Conservation (phyloP, 2,113 vertebrate genomes). For the Abramis brama region DNA sequence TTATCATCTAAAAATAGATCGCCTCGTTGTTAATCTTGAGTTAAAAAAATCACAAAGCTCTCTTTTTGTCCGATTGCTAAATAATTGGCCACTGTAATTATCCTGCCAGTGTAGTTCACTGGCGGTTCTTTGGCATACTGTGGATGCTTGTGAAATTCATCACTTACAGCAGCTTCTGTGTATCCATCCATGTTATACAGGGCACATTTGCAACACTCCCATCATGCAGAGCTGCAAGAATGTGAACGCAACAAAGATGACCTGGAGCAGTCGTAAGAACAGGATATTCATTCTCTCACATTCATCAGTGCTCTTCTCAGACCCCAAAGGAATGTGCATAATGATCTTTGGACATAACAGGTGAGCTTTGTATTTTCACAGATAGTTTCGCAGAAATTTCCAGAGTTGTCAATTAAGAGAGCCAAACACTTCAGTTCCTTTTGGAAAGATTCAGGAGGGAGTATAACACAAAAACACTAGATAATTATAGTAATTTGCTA, state of each 20-base stretch:
- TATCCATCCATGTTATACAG: neutral
- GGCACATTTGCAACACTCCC: conserved; percentile 8
- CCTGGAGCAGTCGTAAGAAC: neutral
- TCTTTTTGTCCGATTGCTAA: neutral
- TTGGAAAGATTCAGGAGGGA: neutral
- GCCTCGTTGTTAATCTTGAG: neutral
- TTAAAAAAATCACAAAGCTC: neutral
- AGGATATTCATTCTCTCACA: neutral
- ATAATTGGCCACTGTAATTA: neutral
- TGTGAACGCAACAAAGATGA: neutral
- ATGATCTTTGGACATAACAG: neutral
- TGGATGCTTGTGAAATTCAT: neutral
- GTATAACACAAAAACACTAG: neutral
- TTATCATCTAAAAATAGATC: neutral
- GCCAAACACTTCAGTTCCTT: conserved; percentile 4
- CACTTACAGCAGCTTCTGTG: neutral
- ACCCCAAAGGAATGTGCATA: neutral
- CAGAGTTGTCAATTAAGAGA: neutral
- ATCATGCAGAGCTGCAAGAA: conserved; percentile 11
- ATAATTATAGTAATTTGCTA: neutral
- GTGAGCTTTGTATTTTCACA: conserved; percentile 20
- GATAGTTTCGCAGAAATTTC: neutral
- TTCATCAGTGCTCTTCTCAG: neutral
- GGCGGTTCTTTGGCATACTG: neutral
- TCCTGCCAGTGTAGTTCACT: neutral